Evolutionary conservation across 2,888 invertebrate species (phyloP), one percentile per base, ranked within the genome.

Genomic region (Lysandra bellargus): DNA sequence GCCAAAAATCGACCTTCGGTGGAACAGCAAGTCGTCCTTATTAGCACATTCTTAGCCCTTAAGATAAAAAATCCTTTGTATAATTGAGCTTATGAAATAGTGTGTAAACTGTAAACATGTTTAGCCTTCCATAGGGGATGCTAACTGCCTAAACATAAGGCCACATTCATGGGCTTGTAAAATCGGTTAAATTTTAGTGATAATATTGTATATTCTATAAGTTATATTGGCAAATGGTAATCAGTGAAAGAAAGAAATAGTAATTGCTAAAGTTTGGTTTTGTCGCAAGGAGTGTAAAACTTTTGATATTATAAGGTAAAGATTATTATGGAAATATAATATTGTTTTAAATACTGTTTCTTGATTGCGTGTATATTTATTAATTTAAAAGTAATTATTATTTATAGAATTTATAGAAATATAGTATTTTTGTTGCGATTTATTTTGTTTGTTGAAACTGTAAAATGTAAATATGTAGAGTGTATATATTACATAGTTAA

Each of bases 101-200:
- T 69, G 4, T 69, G 33, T 33, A 14, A 69, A 69, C 30, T 69
- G 37, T 33, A 23, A 49, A 75, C 2, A 44, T 74, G 12, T 30
- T 30, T 75, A 75, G 75, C 76, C 57, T 76, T 76, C 76, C 76
- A 57, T 30, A 37, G 76, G 49, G 76, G 76, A 76, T 76, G 76
- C 76, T 76, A 53, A 76, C 53, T 49, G 76, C 76, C 57, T 76
- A 76, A 14, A 33, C 57, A 14, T 17, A 53, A 17, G 76, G 76
- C 76, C 30, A 23, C 30, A n/a, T 44, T 14, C 76, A 57, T 76
- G 76, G 53, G 76, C 76, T 57, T 76, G 53, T 76, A 57, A 75
- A 33, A 23, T 64, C 9, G 12, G 12, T 23, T 7, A 75, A 57
- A 76, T 76, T 17, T 30, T 76, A 76, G 33, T 57, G 17, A 30